phyloP scores from a whole-genome alignment of 1,140 invertebrate genomes.

The Leucophenga varia region DNA sequence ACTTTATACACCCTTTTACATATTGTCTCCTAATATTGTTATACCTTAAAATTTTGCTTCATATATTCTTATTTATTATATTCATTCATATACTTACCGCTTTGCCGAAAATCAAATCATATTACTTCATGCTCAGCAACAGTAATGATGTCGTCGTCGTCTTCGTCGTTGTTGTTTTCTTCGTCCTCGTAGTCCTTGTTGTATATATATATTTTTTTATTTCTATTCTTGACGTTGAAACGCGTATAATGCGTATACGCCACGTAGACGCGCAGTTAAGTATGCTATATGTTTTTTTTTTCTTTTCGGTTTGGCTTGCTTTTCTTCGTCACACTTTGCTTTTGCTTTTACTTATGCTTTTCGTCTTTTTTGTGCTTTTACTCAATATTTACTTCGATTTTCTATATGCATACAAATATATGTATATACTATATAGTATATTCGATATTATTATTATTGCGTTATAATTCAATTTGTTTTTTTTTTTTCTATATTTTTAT shows the following conservation, averaged over 20 bases:
- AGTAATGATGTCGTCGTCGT: too few relatives aligned
- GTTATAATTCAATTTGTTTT: slow-evolving; percentile 29
- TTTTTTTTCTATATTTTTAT: too few relatives aligned
- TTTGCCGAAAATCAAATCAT: slow-evolving; percentile 14
- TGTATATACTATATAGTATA: background rate
- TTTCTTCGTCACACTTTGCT: slow-evolving; percentile 16
- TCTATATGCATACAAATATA: too few relatives aligned
- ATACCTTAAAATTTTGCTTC: too few relatives aligned
- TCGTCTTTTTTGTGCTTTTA: background rate
- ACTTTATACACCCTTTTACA: too few relatives aligned
- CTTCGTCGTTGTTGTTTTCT: slow-evolving; percentile 14
- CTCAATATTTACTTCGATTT: background rate
- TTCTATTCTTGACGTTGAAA: too few relatives aligned
- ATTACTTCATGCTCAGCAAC: too few relatives aligned
- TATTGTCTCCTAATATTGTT: too few relatives aligned
- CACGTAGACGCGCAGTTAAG: too few relatives aligned
- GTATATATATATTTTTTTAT: too few relatives aligned
- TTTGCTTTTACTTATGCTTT: slow-evolving; percentile 15
- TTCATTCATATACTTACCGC: slow-evolving; percentile 27
- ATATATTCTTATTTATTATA: slow-evolving; percentile 2
- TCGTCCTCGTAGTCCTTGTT: slow-evolving; percentile 23
- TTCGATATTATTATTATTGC: slow-evolving; percentile 30
- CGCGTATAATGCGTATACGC: too few relatives aligned
- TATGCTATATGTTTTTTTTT: background rate
- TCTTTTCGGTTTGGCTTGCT: slow-evolving; percentile 9